Conservation (phyloP, 2,888 invertebrate species). For the Cepaea hortensis region DNA sequence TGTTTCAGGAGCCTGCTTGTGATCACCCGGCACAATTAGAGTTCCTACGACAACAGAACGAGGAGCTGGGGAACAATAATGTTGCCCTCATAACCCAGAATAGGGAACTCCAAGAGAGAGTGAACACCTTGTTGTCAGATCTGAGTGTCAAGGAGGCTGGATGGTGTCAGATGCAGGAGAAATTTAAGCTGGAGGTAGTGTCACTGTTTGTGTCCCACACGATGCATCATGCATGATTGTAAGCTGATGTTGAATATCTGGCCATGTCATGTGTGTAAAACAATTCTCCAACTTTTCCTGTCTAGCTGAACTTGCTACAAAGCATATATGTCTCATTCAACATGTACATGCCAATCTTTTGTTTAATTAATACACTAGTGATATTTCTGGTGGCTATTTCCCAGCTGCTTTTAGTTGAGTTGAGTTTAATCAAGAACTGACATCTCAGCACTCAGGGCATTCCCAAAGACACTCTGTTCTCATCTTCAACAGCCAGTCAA, state of each 20-base stretch:
- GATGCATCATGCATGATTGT: neutral
- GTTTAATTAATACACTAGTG: too few relatives aligned
- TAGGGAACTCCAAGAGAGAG: constrained; percentile 61
- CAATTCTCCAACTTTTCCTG: neutral
- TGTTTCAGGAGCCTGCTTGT: constrained; percentile 50
- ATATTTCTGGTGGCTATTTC: too few relatives aligned
- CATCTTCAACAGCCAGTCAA: too few relatives aligned
- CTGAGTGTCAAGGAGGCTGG: constrained; percentile 71
- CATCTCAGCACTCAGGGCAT: too few relatives aligned
- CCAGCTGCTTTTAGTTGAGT: too few relatives aligned
- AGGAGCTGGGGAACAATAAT: constrained; percentile 65
- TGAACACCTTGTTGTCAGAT: constrained; percentile 62
- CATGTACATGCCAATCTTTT: too few relatives aligned
- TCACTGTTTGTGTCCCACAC: neutral
- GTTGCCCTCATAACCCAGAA: constrained; percentile 64
- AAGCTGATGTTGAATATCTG: neutral
- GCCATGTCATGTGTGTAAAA: neutral
- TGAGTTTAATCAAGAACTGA: too few relatives aligned
- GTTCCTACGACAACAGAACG: constrained; percentile 55
- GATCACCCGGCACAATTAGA: constrained; percentile 61
- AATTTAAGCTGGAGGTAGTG: constrained; percentile 65
- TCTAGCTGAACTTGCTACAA: neutral
- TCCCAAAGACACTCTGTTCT: too few relatives aligned
- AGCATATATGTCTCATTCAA: too few relatives aligned
- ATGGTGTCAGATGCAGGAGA: constrained; percentile 72